These are phyloP conservation scores for Heteronetta atricapilla DNA, from an alignment of 2,113 vertebrate genomes.

Conservation along the genomic window DNA sequence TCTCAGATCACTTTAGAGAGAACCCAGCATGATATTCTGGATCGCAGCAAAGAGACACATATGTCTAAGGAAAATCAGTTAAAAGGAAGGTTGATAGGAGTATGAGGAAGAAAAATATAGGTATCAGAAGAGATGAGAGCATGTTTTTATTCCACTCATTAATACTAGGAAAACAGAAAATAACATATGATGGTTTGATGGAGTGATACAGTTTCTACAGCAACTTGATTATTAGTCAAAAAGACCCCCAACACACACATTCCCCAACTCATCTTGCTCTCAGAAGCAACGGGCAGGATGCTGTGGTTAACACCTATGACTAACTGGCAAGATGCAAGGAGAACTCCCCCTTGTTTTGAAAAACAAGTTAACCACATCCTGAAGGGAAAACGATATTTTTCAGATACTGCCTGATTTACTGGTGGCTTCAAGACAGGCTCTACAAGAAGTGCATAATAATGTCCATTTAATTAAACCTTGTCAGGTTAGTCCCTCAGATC, in stretches of 20 bases:
- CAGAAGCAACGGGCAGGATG: background rate
- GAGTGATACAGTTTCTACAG: background rate
- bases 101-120: background rate
- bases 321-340: background rate
- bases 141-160: background rate
- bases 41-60: background rate
- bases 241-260: background rate
- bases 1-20: background rate
- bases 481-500: background rate
- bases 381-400: background rate
- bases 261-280: background rate
- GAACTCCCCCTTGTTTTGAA: background rate
- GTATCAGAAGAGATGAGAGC: background rate
- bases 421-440: background rate
- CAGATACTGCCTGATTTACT: background rate
- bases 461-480: background rate
- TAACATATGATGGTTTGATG: background rate
- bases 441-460: background rate
- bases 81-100: background rate
- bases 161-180: background rate
- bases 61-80: background rate
- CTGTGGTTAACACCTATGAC: background rate
- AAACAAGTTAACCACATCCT: conserved; percentile 40
- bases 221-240: background rate
- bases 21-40: background rate